Evolutionary conservation across 2,888 invertebrate genomes (phyloP).

Genomic region (Drosophila kanekoi): DNA sequence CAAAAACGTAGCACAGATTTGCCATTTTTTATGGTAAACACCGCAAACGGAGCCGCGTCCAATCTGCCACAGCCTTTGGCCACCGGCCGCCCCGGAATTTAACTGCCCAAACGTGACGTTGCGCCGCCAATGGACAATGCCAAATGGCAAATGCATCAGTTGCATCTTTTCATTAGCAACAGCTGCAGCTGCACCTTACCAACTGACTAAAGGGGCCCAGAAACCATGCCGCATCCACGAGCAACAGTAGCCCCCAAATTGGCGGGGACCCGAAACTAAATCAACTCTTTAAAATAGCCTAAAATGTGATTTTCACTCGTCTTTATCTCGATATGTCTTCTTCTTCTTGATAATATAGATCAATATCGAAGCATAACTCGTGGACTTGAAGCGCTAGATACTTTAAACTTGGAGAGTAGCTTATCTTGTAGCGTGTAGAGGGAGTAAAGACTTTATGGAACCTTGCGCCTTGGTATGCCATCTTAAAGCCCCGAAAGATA

Average conservation of each 20-base stretch:
- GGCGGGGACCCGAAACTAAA: background rate
- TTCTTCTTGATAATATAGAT: too few relatives aligned
- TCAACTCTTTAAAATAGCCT: background rate
- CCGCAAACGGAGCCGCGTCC: slow-evolving; percentile 25
- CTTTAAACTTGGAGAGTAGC: too few relatives aligned
- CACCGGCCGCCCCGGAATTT: slow-evolving; percentile 60
- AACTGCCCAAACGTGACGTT: slow-evolving; percentile 74
- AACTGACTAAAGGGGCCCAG: slow-evolving; percentile 23
- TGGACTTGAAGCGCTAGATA: too few relatives aligned
- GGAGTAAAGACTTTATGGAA: too few relatives aligned
- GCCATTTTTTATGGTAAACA: slow-evolving; percentile 80
- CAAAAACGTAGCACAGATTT: slow-evolving; percentile 75
- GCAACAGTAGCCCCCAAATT: slow-evolving; percentile 9
- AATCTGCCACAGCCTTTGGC: slow-evolving; percentile 44
- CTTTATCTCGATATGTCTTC: too few relatives aligned
- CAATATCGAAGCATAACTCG: too few relatives aligned
- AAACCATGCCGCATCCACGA: slow-evolving; percentile 24
- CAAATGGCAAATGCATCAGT: slow-evolving; percentile 25
- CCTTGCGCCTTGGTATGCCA: too few relatives aligned
- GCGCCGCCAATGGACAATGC: slow-evolving; percentile 38
- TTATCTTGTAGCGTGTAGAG: too few relatives aligned
- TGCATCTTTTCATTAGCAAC: slow-evolving; percentile 39
- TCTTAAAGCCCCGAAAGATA: too few relatives aligned
- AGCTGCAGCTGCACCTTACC: slow-evolving; percentile 29
- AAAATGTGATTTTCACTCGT: background rate